phyloP scores from a whole-genome alignment of 2,113 vertebrate species.

The Psephotus haematonotus region DNA sequence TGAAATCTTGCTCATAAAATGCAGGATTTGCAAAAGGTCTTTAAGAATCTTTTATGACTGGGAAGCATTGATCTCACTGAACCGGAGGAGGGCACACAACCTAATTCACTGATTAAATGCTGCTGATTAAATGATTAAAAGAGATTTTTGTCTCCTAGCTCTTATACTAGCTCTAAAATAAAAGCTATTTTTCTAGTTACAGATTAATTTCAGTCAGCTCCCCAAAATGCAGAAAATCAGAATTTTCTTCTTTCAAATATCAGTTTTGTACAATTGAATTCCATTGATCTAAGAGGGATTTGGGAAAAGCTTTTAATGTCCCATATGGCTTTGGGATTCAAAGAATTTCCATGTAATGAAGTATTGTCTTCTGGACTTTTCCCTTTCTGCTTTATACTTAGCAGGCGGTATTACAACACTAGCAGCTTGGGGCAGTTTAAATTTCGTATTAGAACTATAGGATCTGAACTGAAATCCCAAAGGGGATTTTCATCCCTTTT shows the following conservation, averaged over 20 bases:
- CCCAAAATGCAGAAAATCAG: background rate
- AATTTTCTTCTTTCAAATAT: background rate
- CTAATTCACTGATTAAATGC: background rate
- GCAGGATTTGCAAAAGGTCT: background rate
- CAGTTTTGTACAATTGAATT: background rate
- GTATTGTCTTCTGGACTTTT: constrained; percentile 57
- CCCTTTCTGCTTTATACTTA: constrained; percentile 62
- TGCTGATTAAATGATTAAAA: background rate
- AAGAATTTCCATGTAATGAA: constrained; percentile 60
- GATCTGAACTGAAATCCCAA: constrained; percentile 48
- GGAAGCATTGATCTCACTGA: background rate
- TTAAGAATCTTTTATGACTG: background rate
- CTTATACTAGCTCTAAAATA: background rate
- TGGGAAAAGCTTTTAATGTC: constrained; percentile 31
- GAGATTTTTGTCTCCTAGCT: background rate
- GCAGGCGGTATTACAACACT: constrained; percentile 49
- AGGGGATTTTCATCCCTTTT: constrained; percentile 49
- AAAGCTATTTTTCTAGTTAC: background rate
- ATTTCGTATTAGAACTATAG: constrained; percentile 43
- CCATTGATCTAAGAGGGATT: constrained; percentile 21
- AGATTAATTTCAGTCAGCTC: background rate
- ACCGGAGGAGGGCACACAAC: background rate
- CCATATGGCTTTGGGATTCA: constrained; percentile 51
- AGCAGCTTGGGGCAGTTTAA: constrained; percentile 44
- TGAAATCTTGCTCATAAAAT: background rate